phyloP scores from a whole-genome alignment of 2,888 invertebrate species.

The Ophion ventricosus region DNA sequence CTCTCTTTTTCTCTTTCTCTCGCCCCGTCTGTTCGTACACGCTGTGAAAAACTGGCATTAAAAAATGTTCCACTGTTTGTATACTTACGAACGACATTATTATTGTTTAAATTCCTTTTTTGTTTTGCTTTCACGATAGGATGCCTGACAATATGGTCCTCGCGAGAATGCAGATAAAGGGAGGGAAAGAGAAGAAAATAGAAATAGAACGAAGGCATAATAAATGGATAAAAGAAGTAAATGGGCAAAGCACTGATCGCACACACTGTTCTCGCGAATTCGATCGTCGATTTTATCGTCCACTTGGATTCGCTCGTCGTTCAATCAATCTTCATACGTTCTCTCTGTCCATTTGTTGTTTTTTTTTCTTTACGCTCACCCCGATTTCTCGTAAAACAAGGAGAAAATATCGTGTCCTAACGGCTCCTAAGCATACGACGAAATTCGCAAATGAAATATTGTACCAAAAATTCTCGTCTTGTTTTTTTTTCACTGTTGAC shows the following conservation, averaged over 20 bases:
- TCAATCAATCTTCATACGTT: slow-evolving; percentile 41
- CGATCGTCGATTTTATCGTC: slow-evolving; percentile 49
- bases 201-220: slow-evolving; percentile 23
- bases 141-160: slow-evolving; percentile 33
- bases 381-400: slow-evolving; percentile 28
- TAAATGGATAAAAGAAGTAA: slow-evolving; percentile 41
- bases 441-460: slow-evolving; percentile 26
- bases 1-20: background rate
- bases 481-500: background rate
- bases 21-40: slow-evolving; percentile 49
- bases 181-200: slow-evolving; percentile 20
- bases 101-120: slow-evolving; percentile 44
- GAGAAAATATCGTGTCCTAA: slow-evolving; percentile 31
- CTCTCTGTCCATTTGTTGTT: slow-evolving; percentile 17
- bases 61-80: slow-evolving; percentile 66
- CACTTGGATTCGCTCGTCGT: slow-evolving; percentile 17
- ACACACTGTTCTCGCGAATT: slow-evolving; percentile 39
- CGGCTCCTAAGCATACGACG: slow-evolving; percentile 33
- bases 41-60: slow-evolving; percentile 73
- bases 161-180: slow-evolving; percentile 37
- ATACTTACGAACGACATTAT: slow-evolving; percentile 51
- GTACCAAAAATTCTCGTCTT: slow-evolving; percentile 5
- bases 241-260: slow-evolving; percentile 53
- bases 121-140: slow-evolving; percentile 16
- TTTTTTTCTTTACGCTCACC: slow-evolving; percentile 23